phyloP scores from a whole-genome alignment of 2,888 invertebrate genomes.

The Polietes domitor region DNA sequence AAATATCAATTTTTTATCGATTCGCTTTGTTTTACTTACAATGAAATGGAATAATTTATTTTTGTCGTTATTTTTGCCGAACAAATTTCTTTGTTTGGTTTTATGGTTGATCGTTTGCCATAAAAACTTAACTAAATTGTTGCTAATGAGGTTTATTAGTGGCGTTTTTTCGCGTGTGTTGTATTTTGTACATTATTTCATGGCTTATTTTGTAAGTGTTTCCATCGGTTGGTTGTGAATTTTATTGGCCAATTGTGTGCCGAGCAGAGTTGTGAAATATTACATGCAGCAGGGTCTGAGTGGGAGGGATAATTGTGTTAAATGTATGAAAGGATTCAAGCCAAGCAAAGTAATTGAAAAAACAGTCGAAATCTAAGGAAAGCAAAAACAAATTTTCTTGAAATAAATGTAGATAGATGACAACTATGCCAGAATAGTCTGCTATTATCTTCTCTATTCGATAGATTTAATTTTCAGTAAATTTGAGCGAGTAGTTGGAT shows the following conservation, averaged over 20 bases:
- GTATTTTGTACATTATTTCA: constrained; percentile 36
- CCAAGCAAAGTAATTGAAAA: no score
- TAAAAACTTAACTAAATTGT: constrained; percentile 40
- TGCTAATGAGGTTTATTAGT: constrained; percentile 58
- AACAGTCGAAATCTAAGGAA: no score
- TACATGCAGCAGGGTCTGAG: background rate
- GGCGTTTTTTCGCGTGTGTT: constrained; percentile 21
- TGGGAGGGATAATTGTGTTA: background rate
- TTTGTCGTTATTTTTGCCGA: constrained; percentile 1
- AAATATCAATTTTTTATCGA: constrained; percentile 40
- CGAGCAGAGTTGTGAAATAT: background rate
- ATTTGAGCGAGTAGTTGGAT: no score
- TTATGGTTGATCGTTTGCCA: constrained; percentile 6
- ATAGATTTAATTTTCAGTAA: no score
- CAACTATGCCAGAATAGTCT: no score
- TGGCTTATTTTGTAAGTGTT: constrained; percentile 43
- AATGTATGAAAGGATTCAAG: no score
- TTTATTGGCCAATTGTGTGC: constrained; percentile 35
- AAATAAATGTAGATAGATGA: no score
- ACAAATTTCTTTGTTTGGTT: constrained; percentile 19
- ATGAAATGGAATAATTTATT: background rate
- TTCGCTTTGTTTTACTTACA: constrained; percentile 14
- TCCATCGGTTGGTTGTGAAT: constrained; percentile 2
- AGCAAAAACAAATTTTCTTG: no score
- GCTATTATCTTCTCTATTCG: no score